Base-by-base conservation (phyloP, 2,888 invertebrate species). In the Ennomos erosarius region DNA sequence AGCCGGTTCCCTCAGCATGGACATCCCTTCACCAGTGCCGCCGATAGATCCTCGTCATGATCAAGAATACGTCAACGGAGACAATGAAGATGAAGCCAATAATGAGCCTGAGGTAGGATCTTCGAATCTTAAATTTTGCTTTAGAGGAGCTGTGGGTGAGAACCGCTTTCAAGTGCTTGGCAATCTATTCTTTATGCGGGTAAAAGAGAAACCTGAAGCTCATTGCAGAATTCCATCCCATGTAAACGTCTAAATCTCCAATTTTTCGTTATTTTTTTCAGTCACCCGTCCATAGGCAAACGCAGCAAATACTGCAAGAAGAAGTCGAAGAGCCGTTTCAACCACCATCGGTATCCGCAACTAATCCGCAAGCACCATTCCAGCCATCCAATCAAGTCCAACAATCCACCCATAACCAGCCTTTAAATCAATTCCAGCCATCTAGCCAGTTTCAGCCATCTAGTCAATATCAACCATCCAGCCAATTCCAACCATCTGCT, bases 1-100 rank as follows among this genome's bases (percentile, higher is more conserved):
- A 1, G 84, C 88, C 11, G 90, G 90, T 0, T 78, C 83, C 1
- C 79, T 87, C 47, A 91, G 87, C 69, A 71, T 90, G 35, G 92
- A 89, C 64, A 87, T 89, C 59, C 88, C 92, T 0, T 92, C 93
- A 0, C 93, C 93, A 0, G 92, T 92, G 4, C 90, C 92, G 0
- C 85, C 88, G 0, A 74, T 84, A 67, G 83, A 93, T 74, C 9
- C 38, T 12, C 33, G 33, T 5, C 38, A 38, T 1, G 48, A 42
- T 76, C 68, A 79, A 70, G 71, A 81, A 62, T 74, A 70, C 10
- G 70, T 74, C 0, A 82, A 85, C 59, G 81, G 79, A 10, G 79
- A 82, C 34, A 76, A 81, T 1, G 79, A 76, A 39, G 71, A 70
- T 10, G 77, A 76, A 52, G 65, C 72, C 10, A 71, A 75, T 45